These are phyloP conservation scores for Xylota segnis DNA, from an alignment of 2,888 invertebrate genomes.

Conservation along the genomic window DNA sequence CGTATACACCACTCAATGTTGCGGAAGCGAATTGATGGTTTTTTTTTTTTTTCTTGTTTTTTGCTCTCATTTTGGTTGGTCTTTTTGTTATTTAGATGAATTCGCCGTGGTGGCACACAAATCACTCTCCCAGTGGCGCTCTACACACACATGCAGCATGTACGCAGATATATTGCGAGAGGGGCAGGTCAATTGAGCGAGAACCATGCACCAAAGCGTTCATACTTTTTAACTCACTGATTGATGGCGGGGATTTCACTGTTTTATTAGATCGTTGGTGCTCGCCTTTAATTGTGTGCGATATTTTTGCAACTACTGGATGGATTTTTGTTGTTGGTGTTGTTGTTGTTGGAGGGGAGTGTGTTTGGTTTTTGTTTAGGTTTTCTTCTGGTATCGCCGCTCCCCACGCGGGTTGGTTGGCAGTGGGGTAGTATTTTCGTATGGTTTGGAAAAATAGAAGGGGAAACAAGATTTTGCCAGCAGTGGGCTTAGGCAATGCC, in stretches of 20 bases:
- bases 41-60: constrained; percentile 12
- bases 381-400: constrained; percentile 44
- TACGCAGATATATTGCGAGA: constrained; percentile 59
- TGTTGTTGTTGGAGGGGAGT: constrained; percentile 62
- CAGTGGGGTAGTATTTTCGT: constrained; percentile 37
- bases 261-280: constrained; percentile 75
- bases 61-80: constrained; percentile 5
- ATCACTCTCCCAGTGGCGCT: constrained; percentile 59
- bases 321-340: constrained; percentile 29
- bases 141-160: constrained; percentile 26
- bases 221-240: constrained; percentile 77
- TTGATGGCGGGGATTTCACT: constrained; percentile 77
- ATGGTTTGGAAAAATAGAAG: constrained; percentile 45
- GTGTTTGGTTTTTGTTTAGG: constrained; percentile 58
- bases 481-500: constrained; percentile 23
- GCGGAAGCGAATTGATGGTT: constrained; percentile 34
- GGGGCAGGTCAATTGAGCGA: constrained; percentile 78
- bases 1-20: constrained; percentile 49
- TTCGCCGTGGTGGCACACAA: constrained; percentile 62
- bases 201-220: constrained; percentile 68
- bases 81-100: constrained; percentile 52
- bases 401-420: constrained; percentile 20
- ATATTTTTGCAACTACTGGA: constrained; percentile 70
- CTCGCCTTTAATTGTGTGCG: constrained; percentile 77
- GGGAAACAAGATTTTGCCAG: constrained; percentile 51